Percentiles rank a stretch among this genome's conserved stretches.
phyloP scores from a whole-genome alignment of 2,888 invertebrate species.

The Cephalotes varians region DNA sequence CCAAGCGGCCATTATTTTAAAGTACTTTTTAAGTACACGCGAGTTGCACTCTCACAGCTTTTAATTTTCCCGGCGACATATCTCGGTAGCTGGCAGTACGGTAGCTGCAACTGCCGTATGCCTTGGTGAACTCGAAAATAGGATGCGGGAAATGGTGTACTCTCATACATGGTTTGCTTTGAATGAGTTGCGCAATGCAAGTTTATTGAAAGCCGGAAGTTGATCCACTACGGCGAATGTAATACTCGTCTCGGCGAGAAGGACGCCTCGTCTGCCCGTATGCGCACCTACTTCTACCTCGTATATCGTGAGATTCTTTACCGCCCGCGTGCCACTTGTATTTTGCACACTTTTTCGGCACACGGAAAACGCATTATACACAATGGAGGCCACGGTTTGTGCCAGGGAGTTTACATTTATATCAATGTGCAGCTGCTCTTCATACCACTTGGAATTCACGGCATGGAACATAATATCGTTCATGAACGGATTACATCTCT shows the following conservation, averaged over 20 bases:
- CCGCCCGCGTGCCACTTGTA: slow-evolving; percentile 1
- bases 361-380: neutral
- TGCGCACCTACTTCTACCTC: slow-evolving; percentile 1
- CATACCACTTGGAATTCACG: neutral
- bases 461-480: slow-evolving; percentile 22
- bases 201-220: slow-evolving; percentile 72
- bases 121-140: slow-evolving; percentile 43
- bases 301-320: neutral
- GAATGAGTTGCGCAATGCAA: slow-evolving; percentile 70
- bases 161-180: slow-evolving; percentile 63
- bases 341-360: slow-evolving; percentile 5
- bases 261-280: slow-evolving; percentile 6
- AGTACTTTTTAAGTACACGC: slow-evolving; percentile 40
- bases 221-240: slow-evolving; percentile 53
- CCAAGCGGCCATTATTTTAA: slow-evolving; percentile 32
- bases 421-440: slow-evolving; percentile 15
- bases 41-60: slow-evolving; percentile 5
- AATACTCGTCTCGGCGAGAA: slow-evolving; percentile 19
- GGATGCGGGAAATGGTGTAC: slow-evolving; percentile 59
- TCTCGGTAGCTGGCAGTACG: neutral
- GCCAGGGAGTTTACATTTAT: slow-evolving; percentile 3
- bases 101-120: neutral
- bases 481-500: slow-evolving; percentile 15
- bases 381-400: neutral
- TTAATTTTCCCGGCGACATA: slow-evolving; percentile 37